A percentile compares a stretch with the other conserved stretches of the same genome.
Evolutionary conservation across 2,797 vertebrate species (phyloP).

Genomic region (Tiaroga cobitis): DNA sequence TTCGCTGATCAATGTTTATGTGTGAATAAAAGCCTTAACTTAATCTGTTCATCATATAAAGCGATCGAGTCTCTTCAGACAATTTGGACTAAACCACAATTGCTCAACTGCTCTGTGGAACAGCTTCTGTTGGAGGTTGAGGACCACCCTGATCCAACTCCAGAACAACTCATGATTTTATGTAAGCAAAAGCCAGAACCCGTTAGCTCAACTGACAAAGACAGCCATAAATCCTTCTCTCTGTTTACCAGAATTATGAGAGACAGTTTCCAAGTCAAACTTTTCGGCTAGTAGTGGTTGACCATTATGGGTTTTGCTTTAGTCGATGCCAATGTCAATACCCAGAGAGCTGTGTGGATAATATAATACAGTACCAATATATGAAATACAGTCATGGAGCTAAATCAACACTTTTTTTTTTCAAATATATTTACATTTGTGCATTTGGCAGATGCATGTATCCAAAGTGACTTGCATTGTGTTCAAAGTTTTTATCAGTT

Average conservation of each 20-base stretch:
- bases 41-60: too few relatives aligned
- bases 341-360: not conserved
- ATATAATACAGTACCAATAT: not conserved
- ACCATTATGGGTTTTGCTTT: not conserved
- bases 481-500: not conserved
- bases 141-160: not conserved
- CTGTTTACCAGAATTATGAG: slow-evolving; percentile 5
- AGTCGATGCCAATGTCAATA: not conserved
- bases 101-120: not conserved
- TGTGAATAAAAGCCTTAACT: too few relatives aligned
- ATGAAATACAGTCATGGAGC: not conserved
- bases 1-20: too few relatives aligned
- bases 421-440: too few relatives aligned
- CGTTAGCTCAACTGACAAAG: not conserved
- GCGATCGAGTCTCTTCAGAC: too few relatives aligned
- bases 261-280: not conserved
- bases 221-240: not conserved
- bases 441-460: too few relatives aligned
- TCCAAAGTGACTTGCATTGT: not conserved
- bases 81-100: too few relatives aligned
- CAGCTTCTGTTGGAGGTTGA: not conserved
- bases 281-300: not conserved
- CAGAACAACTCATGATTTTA: not conserved
- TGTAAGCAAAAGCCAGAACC: not conserved
- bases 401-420: not conserved